These are phyloP conservation scores for Tenualosa ilisha DNA, from an alignment of 2,797 vertebrate species.

Conservation along the genomic window DNA sequence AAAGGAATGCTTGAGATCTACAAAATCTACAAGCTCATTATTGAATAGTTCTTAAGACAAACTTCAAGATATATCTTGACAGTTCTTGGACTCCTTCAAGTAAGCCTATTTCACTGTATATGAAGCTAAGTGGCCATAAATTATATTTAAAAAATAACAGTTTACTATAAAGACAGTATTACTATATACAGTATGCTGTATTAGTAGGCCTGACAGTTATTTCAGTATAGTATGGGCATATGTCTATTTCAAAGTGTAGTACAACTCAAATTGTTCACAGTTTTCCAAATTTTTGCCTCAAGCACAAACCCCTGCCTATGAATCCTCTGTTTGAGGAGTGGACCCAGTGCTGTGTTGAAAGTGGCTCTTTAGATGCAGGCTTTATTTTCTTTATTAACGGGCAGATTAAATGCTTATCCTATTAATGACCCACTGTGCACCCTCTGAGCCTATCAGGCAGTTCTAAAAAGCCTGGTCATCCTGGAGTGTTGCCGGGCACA, in stretches of 20 bases:
- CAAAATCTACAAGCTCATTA: neutral
- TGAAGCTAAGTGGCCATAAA: neutral
- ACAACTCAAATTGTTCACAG: neutral
- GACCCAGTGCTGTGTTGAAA: neutral
- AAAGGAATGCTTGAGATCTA: neutral
- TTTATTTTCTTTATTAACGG: constrained; percentile 59
- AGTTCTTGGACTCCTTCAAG: neutral
- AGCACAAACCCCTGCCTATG: neutral
- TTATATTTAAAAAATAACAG: neutral
- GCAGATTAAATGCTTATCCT: constrained; percentile 87
- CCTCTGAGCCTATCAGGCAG: constrained; percentile 74
- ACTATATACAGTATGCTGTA: neutral
- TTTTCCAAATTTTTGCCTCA: neutral
- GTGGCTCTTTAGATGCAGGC: neutral
- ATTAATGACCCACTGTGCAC: constrained; percentile 78
- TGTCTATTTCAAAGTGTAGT: neutral
- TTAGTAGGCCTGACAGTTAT: too few relatives aligned
- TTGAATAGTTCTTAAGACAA: neutral
- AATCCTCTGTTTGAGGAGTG: neutral
- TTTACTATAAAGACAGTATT: too few relatives aligned
- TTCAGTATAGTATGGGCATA: too few relatives aligned
- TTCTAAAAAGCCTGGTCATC: constrained; percentile 65
- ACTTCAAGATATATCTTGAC: neutral
- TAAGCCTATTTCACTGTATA: neutral
- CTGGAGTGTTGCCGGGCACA: constrained; percentile 67